Percentiles rank a stretch among this genome's conserved stretches.
Conservation (phyloP, 2,113 vertebrate genomes). For the Eubucco bourcierii region DNA sequence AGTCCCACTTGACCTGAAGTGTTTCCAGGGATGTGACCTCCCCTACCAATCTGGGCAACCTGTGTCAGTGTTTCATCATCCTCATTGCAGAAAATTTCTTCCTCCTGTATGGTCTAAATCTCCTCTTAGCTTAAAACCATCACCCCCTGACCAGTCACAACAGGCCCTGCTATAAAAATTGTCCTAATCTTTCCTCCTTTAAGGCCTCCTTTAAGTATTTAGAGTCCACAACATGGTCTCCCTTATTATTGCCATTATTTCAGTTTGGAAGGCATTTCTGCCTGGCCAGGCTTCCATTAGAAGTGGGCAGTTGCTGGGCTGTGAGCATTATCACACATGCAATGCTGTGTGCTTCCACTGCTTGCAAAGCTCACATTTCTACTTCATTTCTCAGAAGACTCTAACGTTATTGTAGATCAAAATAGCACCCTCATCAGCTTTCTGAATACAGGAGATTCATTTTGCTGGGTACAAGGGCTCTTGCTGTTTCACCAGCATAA, state of each 20-base stretch:
- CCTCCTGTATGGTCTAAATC: no score
- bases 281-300: not conserved
- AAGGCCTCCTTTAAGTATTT: no score
- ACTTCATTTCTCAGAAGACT: not conserved
- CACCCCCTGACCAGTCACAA: no score
- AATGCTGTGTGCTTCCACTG: not conserved
- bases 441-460: not conserved
- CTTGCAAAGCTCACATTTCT: not conserved
- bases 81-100: no score
- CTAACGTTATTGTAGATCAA: not conserved
- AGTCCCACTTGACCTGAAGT: no score
- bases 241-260: not conserved
- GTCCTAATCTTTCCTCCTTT: no score
- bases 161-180: no score
- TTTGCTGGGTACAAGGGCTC: not conserved
- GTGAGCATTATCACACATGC: not conserved
- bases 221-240: no score
- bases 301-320: not conserved
- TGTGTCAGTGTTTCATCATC: no score
- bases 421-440: not conserved
- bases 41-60: no score
- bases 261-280: not conserved
- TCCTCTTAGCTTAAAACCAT: no score
- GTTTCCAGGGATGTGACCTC: no score
- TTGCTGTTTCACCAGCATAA: slow-evolving; percentile 5